Conservation (phyloP, 2,113 vertebrate species). For the Riparia riparia region DNA sequence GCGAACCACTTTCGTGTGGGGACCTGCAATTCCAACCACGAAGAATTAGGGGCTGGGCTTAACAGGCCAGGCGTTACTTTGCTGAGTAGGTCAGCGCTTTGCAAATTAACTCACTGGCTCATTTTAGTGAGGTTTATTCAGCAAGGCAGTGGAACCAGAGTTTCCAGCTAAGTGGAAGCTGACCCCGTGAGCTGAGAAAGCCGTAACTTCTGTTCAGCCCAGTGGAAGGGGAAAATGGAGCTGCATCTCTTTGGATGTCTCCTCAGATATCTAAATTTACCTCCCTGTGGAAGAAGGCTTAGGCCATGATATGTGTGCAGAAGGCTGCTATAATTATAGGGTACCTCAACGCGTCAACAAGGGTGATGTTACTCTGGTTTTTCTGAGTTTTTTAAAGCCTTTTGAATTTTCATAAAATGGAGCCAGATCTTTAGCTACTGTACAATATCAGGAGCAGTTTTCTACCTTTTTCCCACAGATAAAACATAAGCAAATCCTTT, state of each 20-base stretch:
- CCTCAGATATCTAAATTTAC: neutral
- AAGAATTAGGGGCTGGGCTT: neutral
- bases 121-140: neutral
- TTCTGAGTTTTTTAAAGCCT: no score
- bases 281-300: neutral
- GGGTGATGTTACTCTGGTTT: no score
- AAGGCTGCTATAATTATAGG: neutral
- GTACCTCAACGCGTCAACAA: neutral
- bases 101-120: neutral
- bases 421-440: no score
- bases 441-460: no score
- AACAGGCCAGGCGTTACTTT: neutral
- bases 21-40: constrained; percentile 71
- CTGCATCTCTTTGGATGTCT: neutral
- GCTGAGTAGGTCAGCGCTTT: rapidly evolving
- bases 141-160: neutral
- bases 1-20: constrained; percentile 92
- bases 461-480: no score
- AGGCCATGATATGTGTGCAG: neutral
- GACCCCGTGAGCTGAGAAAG: neutral
- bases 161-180: neutral
- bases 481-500: no score
- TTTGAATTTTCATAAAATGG: no score
- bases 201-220: neutral
- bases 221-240: neutral